Conservation (phyloP, 2,113 vertebrate species). For the Reinhardtius hippoglossoides region DNA sequence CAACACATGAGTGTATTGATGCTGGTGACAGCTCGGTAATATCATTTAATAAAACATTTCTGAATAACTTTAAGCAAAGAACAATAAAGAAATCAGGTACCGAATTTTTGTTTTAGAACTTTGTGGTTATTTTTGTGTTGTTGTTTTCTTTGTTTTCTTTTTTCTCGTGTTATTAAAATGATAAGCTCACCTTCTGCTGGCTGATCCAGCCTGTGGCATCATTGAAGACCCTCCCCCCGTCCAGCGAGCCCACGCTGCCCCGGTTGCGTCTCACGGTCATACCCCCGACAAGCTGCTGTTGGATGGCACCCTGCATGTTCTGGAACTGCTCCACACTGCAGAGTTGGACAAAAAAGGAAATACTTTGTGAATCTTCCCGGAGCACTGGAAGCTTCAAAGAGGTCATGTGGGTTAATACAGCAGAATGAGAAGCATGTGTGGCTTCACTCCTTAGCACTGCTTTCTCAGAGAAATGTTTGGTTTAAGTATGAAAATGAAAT, state of each 20-base stretch:
- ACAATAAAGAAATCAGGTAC: no score
- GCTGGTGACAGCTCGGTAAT: no score
- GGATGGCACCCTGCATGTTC: conserved; percentile 11
- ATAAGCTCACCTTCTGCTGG: conserved; percentile 89
- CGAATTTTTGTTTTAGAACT: no score
- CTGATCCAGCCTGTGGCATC: conserved; percentile 92
- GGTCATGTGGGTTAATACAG: not conserved
- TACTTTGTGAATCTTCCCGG: not conserved
- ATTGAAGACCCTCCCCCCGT: conserved; percentile 81
- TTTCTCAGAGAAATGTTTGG: not conserved
- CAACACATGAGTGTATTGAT: no score
- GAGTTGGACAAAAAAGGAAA: conserved; percentile 25
- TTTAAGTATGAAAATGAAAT: not conserved
- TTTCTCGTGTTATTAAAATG: not conserved
- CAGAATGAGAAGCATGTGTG: not conserved
- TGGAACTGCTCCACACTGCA: conserved; percentile 62
- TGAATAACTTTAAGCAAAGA: no score
- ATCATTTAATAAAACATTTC: no score
- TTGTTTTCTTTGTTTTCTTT: not conserved
- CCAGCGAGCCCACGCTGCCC: conserved; percentile 82
- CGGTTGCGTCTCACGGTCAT: conserved; percentile 71
- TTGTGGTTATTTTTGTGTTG: no score
- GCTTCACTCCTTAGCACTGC: not conserved
- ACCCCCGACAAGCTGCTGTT: conserved; percentile 37
- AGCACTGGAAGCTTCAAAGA: conserved; percentile 1